Conservation (phyloP, 2,113 vertebrate species). For the Probosciger aterrimus region DNA sequence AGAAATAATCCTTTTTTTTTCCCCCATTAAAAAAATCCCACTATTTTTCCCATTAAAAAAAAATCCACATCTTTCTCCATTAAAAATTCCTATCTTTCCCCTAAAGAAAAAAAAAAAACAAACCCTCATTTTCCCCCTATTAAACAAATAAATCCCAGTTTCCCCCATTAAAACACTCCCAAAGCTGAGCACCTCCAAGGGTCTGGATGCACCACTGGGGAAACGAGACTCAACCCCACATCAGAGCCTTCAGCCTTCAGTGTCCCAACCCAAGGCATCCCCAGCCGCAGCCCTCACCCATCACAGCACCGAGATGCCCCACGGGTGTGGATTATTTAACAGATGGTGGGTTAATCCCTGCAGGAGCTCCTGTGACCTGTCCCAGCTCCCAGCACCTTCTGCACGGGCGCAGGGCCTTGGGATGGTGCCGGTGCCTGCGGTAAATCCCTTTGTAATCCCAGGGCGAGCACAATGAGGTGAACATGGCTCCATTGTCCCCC, state of each 20-base stretch:
- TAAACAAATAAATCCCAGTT: background rate
- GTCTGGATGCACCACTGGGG: background rate
- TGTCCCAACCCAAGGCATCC: rapidly evolving
- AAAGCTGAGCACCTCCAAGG: rapidly evolving
- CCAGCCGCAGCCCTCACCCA: rapidly evolving
- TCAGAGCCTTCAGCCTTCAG: rapidly evolving
- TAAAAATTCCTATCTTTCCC: no score
- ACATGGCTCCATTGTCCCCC: rapidly evolving
- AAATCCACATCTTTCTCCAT: no score
- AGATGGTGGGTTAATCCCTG: background rate
- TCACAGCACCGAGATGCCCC: background rate
- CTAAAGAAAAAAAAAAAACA: no score
- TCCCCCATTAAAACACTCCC: background rate
- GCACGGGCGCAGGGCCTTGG: rapidly evolving
- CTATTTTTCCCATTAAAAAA: background rate
- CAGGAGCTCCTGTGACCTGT: background rate
- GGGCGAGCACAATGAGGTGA: rapidly evolving
- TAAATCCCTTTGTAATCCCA: rapidly evolving
- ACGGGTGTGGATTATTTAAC: background rate
- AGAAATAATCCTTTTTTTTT: background rate
- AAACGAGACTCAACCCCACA: rapidly evolving
- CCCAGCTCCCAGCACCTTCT: background rate
- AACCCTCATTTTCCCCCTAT: background rate
- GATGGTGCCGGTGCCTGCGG: rapidly evolving
- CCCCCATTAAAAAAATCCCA: background rate